Evolutionary conservation across 2,113 vertebrate genomes (phyloP).

Genomic region (Leucoraja erinaceus): DNA sequence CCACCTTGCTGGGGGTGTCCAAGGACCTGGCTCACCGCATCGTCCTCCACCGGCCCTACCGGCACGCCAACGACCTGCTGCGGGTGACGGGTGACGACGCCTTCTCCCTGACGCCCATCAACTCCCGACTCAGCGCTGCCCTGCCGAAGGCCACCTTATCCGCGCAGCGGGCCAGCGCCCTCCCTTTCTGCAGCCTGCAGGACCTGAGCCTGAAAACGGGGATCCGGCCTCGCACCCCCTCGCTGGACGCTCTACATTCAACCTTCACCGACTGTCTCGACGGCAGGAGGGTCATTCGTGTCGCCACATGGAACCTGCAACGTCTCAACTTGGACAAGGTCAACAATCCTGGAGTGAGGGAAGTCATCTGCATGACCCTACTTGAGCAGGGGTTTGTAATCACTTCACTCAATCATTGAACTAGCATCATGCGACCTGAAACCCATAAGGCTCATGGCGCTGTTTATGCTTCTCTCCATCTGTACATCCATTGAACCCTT

Average conservation of each 20-base stretch:
- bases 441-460: too few relatives aligned
- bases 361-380: conserved; percentile 38
- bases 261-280: background rate
- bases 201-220: background rate
- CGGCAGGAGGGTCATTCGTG: conserved; percentile 7
- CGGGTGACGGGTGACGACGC: background rate
- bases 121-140: background rate
- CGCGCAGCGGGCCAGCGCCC: background rate
- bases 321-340: conserved; percentile 28
- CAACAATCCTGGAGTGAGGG: conserved; percentile 38
- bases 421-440: too few relatives aligned
- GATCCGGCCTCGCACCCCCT: background rate
- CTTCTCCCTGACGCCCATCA: background rate
- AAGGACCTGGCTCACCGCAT: background rate
- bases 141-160: background rate
- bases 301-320: conserved; percentile 39
- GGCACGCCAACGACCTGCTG: background rate
- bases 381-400: conserved; percentile 39
- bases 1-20: background rate
- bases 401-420: background rate
- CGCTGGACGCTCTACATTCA: background rate
- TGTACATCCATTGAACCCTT: background rate
- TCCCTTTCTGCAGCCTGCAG: conserved; percentile 27
- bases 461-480: background rate
- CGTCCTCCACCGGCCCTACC: conserved; percentile 27